Base-by-base conservation (phyloP, 2,113 vertebrate genomes). In the Callionymus lyra region DNA sequence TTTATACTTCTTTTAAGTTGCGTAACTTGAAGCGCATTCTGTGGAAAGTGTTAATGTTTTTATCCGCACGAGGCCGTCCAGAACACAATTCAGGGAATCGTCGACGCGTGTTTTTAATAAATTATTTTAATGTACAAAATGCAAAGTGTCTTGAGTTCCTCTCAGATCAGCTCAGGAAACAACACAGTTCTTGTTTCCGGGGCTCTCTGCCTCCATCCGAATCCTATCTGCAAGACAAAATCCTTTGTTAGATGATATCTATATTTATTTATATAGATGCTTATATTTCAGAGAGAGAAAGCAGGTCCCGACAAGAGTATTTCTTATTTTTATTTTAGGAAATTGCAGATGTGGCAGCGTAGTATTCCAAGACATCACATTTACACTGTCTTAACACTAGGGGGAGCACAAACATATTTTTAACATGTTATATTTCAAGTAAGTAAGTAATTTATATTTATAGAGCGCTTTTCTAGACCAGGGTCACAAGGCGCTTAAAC, bases 171-270 rank as follows among this genome's bases (percentile, higher is more conserved):
- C 13, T 91, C 77, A 94, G 47, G 84, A 93, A 80, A 92, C 33
- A 2, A 36, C 51, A 70, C 92, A 94, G 72, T 79, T 89, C 74
- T 74, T 88, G 38, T 52, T 72, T 31, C 62, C 76, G 18, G 0
- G 9, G 9, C 63, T 59, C 36, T 60, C 53, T 56, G 56, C 66
- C 61, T 85, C 80, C 72, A 62, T 48, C 69, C 81, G 75, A 50
- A 87, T 86, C 47, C 81, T 90, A 69, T 93, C 94, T 97, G 81
- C 16, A 68, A 79, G 59, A 72, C 1, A 56, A 61, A 52, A 50
- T 34, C 46, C 48, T 53, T n/a, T n/a, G n/a, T n/a, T n/a, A n/a
- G n/a, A n/a, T n/a, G n/a, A n/a, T n/a, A n/a, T n/a, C n/a, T n/a
- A n/a, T n/a, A n/a, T n/a, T n/a, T n/a, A n/a, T n/a, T n/a, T n/a